Evolutionary conservation across 1,140 invertebrate genomes (phyloP), one percentile per base, ranked within the genome.

Genomic region (Maniola jurtina): DNA sequence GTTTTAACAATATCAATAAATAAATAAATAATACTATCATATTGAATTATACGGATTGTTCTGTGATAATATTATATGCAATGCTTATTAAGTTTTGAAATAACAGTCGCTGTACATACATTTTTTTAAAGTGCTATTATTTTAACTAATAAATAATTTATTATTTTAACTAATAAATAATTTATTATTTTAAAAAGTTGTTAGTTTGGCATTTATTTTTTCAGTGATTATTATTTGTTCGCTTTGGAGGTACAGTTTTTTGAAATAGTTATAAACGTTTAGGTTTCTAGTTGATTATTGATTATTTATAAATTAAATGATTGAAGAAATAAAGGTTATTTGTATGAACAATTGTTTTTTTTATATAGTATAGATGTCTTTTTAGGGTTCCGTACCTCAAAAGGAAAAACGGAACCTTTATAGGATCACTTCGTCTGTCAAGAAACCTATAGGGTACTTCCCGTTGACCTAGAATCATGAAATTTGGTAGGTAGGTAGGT

Each of bases 241-340:
- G 56, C 33, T 70, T n/a, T 59, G 34, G 2, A 50, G 42, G 59
- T 70, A 45, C 61, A 69, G 63, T 77, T 77, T 75, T 73, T 69
- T 77, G 77, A 71, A 54, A 71, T 77, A 77, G 73, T 74, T 77
- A 66, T 76, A 71, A 79, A 72, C 59, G 45, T 68, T 72, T 72
- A 64, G 60, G 57, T 66, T 69, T 72, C 66, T 64, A 64, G 40
- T 66, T 71, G 60, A n/a, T 77, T 61, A 75, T 25, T 25, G 25
- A 57, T 72, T 72, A 75, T 72, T 64, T 62, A 68, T 52, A 52
- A 52, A 52, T 52, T 16, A 13, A 52, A 45, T 45, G 13, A 45
- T 13, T 64, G n/a, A 35, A 61, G 7, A 60, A 66, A 66, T 66
- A 66, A 61, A 66, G 58, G 58, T 66, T 61, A 66, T 66, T 66